These are phyloP conservation scores for Eulithis testata DNA, from an alignment of 2,888 invertebrate species.

Conservation along the genomic window DNA sequence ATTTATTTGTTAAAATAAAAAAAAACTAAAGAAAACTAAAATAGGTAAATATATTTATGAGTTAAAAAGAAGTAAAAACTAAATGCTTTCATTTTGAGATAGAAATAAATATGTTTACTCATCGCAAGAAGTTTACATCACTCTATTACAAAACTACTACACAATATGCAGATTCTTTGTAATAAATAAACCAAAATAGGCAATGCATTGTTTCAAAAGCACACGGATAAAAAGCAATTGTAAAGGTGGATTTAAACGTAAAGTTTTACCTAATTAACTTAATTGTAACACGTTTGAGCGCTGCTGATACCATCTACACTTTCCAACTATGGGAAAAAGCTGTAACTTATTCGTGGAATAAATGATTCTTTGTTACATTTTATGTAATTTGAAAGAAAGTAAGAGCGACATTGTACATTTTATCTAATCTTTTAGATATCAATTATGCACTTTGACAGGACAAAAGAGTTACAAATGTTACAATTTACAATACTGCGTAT, in stretches of 20 bases:
- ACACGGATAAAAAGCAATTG: constrained; percentile 5
- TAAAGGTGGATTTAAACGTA: constrained; percentile 13
- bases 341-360: constrained; percentile 33
- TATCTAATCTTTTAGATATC: neutral
- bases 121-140: neutral
- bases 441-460: too few species aligned
- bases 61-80: neutral
- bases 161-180: neutral
- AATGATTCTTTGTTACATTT: constrained; percentile 33
- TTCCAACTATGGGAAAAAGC: constrained; percentile 43
- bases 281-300: constrained; percentile 41
- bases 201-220: constrained; percentile 17
- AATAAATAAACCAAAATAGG: constrained; percentile 19
- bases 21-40: too few species aligned
- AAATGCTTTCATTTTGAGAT: neutral
- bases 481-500: too few species aligned
- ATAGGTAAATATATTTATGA: too few species aligned
- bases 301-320: constrained; percentile 35
- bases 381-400: constrained; percentile 26
- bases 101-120: neutral
- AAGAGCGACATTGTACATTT: constrained; percentile 3
- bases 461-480: too few species aligned
- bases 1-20: too few species aligned
- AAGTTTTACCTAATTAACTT: constrained; percentile 47
- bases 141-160: constrained; percentile 14